Conservation (phyloP, 2,888 invertebrate genomes). For the Acronicta psi region DNA sequence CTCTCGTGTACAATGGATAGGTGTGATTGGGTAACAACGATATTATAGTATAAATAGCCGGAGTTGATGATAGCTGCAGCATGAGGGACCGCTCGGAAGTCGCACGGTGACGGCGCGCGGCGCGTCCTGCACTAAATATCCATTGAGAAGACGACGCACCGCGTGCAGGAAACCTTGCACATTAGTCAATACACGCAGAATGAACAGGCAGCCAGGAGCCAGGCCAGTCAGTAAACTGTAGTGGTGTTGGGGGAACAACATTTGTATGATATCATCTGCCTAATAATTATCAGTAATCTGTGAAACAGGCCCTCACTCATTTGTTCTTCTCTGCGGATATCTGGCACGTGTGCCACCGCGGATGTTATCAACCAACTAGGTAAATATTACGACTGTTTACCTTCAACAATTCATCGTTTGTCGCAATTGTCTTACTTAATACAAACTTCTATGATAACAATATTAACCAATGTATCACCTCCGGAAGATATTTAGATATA, state of each 20-base stretch:
- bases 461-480: no score
- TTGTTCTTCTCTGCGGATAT: neutral
- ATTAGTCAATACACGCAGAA: neutral
- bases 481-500: no score
- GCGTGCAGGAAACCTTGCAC: neutral
- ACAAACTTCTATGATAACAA: no score
- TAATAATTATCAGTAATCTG: no score
- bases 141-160: slow-evolving; percentile 31
- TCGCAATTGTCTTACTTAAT: neutral
- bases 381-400: neutral
- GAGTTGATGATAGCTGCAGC: slow-evolving; percentile 36
- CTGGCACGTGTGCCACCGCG: neutral
- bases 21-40: slow-evolving; percentile 17
- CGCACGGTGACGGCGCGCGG: slow-evolving; percentile 22
- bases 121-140: slow-evolving; percentile 54
- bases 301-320: no score
- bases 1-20: slow-evolving; percentile 4
- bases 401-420: slow-evolving; percentile 1
- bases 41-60: slow-evolving; percentile 36
- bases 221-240: neutral
- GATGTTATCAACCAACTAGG: neutral
- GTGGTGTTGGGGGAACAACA: no score
- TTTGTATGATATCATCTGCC: no score
- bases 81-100: slow-evolving; percentile 11
- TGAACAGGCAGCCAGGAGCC: neutral